Conservation (phyloP, 2,113 vertebrate species). For the Centropus unirufus region DNA sequence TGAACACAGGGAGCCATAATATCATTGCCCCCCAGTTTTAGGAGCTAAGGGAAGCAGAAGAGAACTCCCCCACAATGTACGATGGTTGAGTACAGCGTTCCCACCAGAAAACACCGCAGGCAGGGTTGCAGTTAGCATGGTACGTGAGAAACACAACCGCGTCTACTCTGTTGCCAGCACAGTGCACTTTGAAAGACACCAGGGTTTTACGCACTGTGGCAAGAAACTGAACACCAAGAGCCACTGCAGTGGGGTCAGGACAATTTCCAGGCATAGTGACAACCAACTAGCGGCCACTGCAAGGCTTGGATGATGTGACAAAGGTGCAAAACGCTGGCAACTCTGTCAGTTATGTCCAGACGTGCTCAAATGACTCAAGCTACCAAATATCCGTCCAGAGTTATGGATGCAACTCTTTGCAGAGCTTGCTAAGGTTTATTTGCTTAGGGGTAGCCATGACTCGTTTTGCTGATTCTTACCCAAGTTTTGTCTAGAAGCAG, state of each 20-base stretch:
- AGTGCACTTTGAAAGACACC: background rate
- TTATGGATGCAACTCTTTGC: background rate
- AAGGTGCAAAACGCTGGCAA: background rate
- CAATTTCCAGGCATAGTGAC: background rate
- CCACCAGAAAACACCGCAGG: background rate
- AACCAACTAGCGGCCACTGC: background rate
- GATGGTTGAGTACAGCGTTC: background rate
- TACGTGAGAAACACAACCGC: background rate
- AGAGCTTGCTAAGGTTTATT: background rate
- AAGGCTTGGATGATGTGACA: rapidly evolving
- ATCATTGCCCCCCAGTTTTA: background rate
- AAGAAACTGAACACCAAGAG: background rate
- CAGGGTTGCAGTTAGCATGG: background rate
- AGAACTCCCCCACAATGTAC: background rate
- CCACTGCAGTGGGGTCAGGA: background rate
- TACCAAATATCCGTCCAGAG: background rate
- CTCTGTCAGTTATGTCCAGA: background rate
- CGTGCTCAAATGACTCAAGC: background rate
- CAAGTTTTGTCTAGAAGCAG: background rate
- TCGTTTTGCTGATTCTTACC: background rate
- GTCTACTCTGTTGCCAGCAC: background rate
- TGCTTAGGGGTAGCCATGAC: background rate
- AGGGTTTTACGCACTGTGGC: background rate
- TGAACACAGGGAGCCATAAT: background rate
- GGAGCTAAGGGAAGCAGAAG: background rate